Conservation (phyloP, 2,797 vertebrate genomes). For the Simalia tracyae region DNA sequence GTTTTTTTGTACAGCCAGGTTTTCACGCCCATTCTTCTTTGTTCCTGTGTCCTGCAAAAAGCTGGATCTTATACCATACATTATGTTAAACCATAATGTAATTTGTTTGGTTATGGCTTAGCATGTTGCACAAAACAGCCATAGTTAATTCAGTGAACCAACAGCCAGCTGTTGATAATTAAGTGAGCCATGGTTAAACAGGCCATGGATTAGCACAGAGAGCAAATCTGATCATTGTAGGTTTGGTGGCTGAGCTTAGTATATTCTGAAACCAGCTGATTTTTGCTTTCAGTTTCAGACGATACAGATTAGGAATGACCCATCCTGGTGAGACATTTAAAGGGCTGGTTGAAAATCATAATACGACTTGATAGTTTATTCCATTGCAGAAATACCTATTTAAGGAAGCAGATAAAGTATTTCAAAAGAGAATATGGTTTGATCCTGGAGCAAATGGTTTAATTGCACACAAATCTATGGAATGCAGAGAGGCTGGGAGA, state of each 20-base stretch:
- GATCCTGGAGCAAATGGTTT: neutral
- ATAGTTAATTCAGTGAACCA: neutral
- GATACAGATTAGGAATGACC: neutral
- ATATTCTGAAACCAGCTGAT: neutral
- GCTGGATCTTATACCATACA: neutral
- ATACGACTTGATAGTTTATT: neutral
- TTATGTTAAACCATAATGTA: neutral
- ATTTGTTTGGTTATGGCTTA: neutral
- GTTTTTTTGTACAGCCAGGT: neutral
- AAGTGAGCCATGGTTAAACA: neutral
- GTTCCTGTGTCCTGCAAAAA: neutral
- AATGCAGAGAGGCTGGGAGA: neutral
- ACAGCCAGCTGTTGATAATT: neutral
- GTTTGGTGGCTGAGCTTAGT: neutral
- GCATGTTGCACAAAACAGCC: neutral
- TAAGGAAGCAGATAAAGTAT: neutral
- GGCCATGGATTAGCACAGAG: neutral
- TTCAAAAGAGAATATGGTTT: neutral
- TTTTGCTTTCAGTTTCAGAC: neutral
- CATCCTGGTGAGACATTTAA: neutral
- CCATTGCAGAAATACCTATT: neutral
- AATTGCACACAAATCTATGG: neutral
- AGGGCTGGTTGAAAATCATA: neutral
- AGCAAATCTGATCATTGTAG: neutral
- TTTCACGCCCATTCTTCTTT: neutral